Conservation (phyloP, 1,140 invertebrate genomes). For the Chionoecetes opilio region DNA sequence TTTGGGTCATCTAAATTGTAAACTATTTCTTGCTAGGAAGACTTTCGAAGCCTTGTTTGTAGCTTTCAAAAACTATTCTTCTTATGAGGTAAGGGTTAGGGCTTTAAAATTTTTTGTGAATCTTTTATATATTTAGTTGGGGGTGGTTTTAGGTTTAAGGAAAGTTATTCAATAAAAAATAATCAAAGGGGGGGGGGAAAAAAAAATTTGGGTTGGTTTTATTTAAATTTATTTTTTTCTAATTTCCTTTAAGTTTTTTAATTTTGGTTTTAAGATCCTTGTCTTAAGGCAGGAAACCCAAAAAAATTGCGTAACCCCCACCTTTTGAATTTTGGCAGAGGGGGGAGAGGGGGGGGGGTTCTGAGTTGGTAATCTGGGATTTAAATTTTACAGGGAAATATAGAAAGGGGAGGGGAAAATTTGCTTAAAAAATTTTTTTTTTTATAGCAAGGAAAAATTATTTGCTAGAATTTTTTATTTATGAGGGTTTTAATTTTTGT, state of each 20-base stretch:
- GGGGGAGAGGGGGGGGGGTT: too few relatives aligned
- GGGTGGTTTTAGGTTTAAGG: constrained; percentile 32
- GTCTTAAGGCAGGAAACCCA: constrained; percentile 61
- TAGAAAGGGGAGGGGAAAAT: constrained; percentile 15
- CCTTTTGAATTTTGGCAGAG: constrained; percentile 62
- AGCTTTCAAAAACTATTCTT: constrained; percentile 58
- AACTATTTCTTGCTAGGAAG: constrained; percentile 45
- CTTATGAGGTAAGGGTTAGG: constrained; percentile 18
- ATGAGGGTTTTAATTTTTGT: neutral
- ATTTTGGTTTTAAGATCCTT: too few relatives aligned
- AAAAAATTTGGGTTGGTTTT: too few relatives aligned
- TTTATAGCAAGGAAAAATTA: constrained; percentile 38
- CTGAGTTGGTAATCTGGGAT: constrained; percentile 49
- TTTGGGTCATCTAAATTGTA: neutral
- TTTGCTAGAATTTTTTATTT: constrained; percentile 83
- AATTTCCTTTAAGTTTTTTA: constrained; percentile 38
- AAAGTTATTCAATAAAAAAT: neutral
- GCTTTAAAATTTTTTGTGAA: constrained; percentile 10
- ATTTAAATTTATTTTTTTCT: constrained; percentile 22
- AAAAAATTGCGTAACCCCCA: neutral
- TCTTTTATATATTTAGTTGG: neutral
- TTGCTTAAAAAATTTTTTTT: constrained; percentile 51
- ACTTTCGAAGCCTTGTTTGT: neutral
- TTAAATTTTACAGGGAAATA: constrained; percentile 64
- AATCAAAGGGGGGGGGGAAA: neutral